These are phyloP conservation scores for Gobionotothen gibberifrons DNA, from an alignment of 2,797 vertebrate species.

Conservation along the genomic window DNA sequence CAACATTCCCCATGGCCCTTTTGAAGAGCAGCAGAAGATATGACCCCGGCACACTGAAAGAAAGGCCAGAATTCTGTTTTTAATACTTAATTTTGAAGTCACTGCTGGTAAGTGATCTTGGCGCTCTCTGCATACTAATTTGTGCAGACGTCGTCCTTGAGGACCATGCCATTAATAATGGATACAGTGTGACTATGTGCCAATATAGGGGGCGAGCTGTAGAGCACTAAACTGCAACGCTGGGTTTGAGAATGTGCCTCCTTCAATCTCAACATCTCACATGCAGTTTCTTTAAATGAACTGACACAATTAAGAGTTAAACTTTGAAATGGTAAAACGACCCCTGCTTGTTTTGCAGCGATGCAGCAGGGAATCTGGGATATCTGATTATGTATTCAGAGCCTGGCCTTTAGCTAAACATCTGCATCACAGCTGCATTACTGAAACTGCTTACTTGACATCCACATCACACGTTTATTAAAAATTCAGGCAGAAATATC, in stretches of 20 bases:
- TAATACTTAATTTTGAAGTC: constrained; percentile 70
- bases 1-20: constrained; percentile 42
- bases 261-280: constrained; percentile 34
- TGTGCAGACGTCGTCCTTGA: constrained; percentile 73
- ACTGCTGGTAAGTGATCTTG: constrained; percentile 73
- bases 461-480: constrained; percentile 8
- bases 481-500: constrained; percentile 20
- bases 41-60: constrained; percentile 22
- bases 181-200: constrained; percentile 76
- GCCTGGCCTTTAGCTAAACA: constrained; percentile 31
- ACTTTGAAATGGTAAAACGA: constrained; percentile 37
- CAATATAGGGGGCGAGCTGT: constrained; percentile 54
- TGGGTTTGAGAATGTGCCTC: constrained; percentile 45
- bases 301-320: constrained; percentile 45
- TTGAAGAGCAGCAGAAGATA: constrained; percentile 50
- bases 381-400: constrained; percentile 63
- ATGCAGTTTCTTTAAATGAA: constrained; percentile 40
- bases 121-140: constrained; percentile 77
- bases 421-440: constrained; percentile 40
- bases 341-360: constrained; percentile 40
- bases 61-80: constrained; percentile 62
- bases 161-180: constrained; percentile 79
- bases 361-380: constrained; percentile 68
- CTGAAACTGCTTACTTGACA: constrained; percentile 14
- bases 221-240: constrained; percentile 55